A percentile compares a stretch with the other conserved stretches of the same genome.
phyloP scores from a whole-genome alignment of 2,888 invertebrate species.

The Acanthococcus lagerstroemiae region DNA sequence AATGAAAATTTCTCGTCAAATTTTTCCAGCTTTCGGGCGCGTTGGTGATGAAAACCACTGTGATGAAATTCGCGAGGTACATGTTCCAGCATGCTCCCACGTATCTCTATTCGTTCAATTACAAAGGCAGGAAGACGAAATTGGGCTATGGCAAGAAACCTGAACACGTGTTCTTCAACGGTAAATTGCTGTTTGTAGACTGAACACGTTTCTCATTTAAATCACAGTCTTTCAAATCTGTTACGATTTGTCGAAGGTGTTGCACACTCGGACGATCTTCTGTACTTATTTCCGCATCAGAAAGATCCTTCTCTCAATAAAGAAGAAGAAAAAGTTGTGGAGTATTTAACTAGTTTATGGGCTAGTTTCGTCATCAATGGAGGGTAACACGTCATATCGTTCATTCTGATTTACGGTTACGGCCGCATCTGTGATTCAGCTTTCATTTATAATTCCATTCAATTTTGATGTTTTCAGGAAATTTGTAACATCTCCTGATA shows the following conservation, averaged over 20 bases:
- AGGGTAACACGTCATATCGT: background rate
- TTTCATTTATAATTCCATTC: background rate
- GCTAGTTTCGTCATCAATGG: slow-evolving; percentile 43
- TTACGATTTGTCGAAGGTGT: too few species aligned
- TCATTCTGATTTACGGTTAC: background rate
- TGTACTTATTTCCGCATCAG: slow-evolving; percentile 49
- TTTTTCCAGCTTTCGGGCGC: slow-evolving; percentile 44
- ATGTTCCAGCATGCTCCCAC: slow-evolving; percentile 40
- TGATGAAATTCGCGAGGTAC: slow-evolving; percentile 41
- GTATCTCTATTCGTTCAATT: slow-evolving; percentile 47
- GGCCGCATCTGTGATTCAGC: too few species aligned
- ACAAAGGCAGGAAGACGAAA: slow-evolving; percentile 41
- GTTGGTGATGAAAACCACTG: slow-evolving; percentile 45
- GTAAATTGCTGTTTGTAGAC: too few species aligned
- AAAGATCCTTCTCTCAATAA: slow-evolving; percentile 40
- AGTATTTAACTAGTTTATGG: slow-evolving; percentile 45
- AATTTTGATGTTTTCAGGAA: slow-evolving; percentile 32
- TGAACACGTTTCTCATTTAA: too few species aligned
- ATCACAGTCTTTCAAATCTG: too few species aligned
- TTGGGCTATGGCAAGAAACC: slow-evolving; percentile 9
- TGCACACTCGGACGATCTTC: slow-evolving; percentile 51
- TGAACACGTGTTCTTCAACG: slow-evolving; percentile 5
- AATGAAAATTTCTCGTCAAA: background rate
- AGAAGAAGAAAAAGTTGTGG: slow-evolving; percentile 42
- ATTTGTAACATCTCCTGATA: slow-evolving; percentile 34